Percentiles rank a stretch among this genome's conserved stretches.
Conservation (phyloP, 2,888 invertebrate species). For the Pachycephus smyrnensis region DNA sequence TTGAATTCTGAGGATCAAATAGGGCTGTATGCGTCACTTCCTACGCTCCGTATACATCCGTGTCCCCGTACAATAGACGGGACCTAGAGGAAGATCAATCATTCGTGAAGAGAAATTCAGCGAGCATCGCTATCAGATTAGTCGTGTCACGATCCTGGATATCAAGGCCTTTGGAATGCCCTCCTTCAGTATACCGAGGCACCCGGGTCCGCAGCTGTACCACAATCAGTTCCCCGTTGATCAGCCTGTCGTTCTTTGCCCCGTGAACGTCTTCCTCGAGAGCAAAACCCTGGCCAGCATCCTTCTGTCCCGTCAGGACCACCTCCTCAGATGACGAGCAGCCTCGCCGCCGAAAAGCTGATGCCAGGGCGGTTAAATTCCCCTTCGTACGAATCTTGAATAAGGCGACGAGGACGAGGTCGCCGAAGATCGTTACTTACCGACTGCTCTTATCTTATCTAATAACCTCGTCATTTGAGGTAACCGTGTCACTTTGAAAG, state of each 20-base stretch:
- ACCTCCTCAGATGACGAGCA: constrained; percentile 59
- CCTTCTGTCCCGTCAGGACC: constrained; percentile 47
- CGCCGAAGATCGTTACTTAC: neutral
- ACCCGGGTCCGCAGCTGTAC: neutral
- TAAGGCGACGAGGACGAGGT: constrained; percentile 6
- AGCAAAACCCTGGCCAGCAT: constrained; percentile 12
- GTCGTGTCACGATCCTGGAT: constrained; percentile 15
- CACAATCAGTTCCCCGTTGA: constrained; percentile 1
- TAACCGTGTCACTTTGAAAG: neutral
- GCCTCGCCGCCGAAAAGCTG: constrained; percentile 55
- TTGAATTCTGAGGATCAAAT: neutral
- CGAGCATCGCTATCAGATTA: constrained; percentile 9
- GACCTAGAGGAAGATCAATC: neutral
- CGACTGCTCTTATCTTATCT: neutral
- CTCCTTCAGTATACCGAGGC: constrained; percentile 29
- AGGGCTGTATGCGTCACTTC: constrained; percentile 15
- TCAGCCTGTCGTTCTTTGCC: neutral
- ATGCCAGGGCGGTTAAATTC: constrained; percentile 50
- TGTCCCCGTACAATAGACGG: constrained; percentile 20
- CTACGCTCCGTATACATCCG: constrained; percentile 13
- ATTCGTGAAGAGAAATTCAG: neutral
- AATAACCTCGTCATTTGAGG: neutral
- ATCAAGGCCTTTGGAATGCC: constrained; percentile 46
- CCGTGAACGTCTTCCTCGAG: neutral
- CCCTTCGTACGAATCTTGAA: constrained; percentile 5